A percentile compares a stretch with the other conserved stretches of the same genome.
phyloP scores from a whole-genome alignment of 2,888 invertebrate genomes.

The Panorpa germanica region DNA sequence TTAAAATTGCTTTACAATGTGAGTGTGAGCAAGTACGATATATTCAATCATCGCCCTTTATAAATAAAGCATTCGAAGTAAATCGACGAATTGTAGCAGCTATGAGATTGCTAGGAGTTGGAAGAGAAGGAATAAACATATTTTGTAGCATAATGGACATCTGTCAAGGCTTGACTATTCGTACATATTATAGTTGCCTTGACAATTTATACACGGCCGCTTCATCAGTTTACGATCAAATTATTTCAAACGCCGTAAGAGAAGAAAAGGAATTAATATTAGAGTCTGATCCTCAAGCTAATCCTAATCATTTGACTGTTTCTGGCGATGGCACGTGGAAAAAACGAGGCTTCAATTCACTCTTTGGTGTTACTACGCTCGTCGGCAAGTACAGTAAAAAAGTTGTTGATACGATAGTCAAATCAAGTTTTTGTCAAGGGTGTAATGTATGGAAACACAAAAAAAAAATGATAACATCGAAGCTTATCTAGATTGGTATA shows the following conservation, averaged over 20 bases:
- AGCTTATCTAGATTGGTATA: conserved; percentile 8
- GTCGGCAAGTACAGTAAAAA: conserved; percentile 10
- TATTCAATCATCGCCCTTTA: conserved; percentile 11
- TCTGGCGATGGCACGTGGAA: too few species aligned
- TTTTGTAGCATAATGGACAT: conserved; percentile 14
- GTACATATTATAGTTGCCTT: conserved; percentile 8
- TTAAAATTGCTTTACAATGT: conserved; percentile 13
- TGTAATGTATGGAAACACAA: conserved; percentile 11
- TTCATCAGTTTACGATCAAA: conserved; percentile 4
- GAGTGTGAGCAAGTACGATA: conserved; percentile 8
- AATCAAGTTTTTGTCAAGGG: conserved; percentile 12
- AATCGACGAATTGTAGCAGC: conserved; percentile 13
- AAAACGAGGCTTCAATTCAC: conserved; percentile 10
- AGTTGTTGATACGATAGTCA: conserved; percentile 10
- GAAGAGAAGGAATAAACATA: conserved; percentile 13
- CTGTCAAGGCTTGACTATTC: conserved; percentile 9
- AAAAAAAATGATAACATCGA: conserved; percentile 2
- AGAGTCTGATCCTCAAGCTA: too few species aligned
- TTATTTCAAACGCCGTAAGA: conserved; percentile 1
- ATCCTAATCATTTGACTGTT: too few species aligned
- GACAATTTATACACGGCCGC: conserved; percentile 9
- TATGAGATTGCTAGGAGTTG: conserved; percentile 14
- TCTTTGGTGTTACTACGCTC: conserved; percentile 6
- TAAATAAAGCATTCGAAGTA: conserved; percentile 13
- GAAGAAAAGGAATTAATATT: conserved; percentile 8